Base-by-base conservation (phyloP, 37 sponge, comb jelly and placozoan genomes). In the Ianthella basta region DNA sequence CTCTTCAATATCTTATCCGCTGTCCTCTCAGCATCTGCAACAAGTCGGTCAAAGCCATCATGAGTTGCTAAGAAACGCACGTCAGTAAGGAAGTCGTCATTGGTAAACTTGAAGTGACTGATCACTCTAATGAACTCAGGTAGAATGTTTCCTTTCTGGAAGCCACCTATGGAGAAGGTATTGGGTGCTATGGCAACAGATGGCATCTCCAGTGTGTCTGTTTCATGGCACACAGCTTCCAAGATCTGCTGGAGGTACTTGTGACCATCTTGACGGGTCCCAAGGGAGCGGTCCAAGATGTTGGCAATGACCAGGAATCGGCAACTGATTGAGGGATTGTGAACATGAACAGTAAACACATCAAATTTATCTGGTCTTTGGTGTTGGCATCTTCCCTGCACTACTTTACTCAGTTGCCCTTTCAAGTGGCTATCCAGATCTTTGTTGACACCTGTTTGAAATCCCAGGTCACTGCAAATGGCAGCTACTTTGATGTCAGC, bases 131-230 rank as follows among this genome's bases (percentile, higher is more conserved):
- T 19, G 25, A 75, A 75, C n/a, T 40, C 21, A 12, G 54, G 44
- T 0, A 75, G 78, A 36, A 75, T 75, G 54, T 0, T 14, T 21
- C 38, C 78, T 53, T 24, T 75, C 20, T 32, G 21, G 78, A 75
- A 75, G 37, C 78, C 78, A 4, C 78, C 78, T 20, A 41, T 23
- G 4, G 78, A 39, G 40, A 75, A 75, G 14, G 78, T 75, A 5
- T 32, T 75, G 4, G 78, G 78, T 75, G 53, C 53, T n/a, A 75
- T 75, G 25, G 54, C 78, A 53, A 75, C 78, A 53, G 53, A 21
- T 14, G 78, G 78, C 78, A 75, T 75, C 54, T 75, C 78, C 78
- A 75, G 40, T 24, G 78, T 75, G 78, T 75, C 78, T 53, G 78
- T 53, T 41, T 75, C 78, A 50, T 75, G 37, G 54, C 33, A 75